phyloP scores from a whole-genome alignment of 2,888 invertebrate genomes.

The Habroteleia sp. region DNA sequence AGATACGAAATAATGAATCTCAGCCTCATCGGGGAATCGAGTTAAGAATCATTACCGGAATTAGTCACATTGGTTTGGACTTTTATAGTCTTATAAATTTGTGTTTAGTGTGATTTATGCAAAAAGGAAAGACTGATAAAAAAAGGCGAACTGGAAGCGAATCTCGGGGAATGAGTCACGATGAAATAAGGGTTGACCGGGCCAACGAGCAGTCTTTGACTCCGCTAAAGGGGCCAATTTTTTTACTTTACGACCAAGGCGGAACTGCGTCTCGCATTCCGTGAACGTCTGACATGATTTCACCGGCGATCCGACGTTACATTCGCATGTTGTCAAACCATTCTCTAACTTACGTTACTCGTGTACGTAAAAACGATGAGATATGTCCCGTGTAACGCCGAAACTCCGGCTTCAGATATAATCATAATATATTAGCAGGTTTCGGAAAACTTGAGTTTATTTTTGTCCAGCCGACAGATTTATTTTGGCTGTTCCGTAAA shows the following conservation, averaged over 20 bases:
- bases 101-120: conserved; percentile 45
- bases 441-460: conserved; percentile 30
- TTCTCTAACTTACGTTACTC: conserved; percentile 25
- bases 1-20: no score
- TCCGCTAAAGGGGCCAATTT: conserved; percentile 34
- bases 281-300: conserved; percentile 62
- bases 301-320: conserved; percentile 25
- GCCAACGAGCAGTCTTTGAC: conserved; percentile 19
- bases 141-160: conserved; percentile 12
- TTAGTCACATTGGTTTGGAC: conserved; percentile 33
- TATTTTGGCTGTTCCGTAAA: conserved; percentile 5
- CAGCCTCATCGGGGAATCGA: no score
- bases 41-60: conserved; percentile 22
- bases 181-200: conserved; percentile 24
- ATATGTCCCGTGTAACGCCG: conserved; percentile 19
- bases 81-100: conserved; percentile 52
- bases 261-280: conserved; percentile 62
- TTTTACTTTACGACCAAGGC: conserved; percentile 53
- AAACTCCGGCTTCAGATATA: conserved; percentile 5
- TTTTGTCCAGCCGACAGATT: conserved; percentile 26
- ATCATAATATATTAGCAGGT: conserved; percentile 26
- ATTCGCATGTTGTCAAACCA: conserved; percentile 21
- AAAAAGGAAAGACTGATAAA: conserved; percentile 10
- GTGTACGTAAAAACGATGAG: conserved; percentile 42
- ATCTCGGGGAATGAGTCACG: conserved; percentile 43